Evolutionary conservation across 2,797 vertebrate species (phyloP).

Genomic region (Characodon lateralis): DNA sequence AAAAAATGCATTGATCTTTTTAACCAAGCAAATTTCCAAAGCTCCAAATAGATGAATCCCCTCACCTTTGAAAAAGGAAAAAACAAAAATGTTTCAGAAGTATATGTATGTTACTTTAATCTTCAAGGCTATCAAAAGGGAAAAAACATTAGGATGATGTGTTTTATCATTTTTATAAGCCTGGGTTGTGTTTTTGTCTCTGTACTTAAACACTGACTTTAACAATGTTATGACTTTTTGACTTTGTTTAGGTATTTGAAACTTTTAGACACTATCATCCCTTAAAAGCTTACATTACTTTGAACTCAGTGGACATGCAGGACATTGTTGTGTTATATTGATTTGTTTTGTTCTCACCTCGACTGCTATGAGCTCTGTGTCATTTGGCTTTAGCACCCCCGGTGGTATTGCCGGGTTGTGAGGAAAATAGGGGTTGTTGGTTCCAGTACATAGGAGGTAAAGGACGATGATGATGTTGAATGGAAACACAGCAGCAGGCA

Average conservation of each 20-base stretch:
- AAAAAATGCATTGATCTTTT: neutral
- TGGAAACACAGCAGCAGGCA: conserved; percentile 77
- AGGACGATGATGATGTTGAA: conserved; percentile 78
- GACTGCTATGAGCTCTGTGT: conserved; percentile 55
- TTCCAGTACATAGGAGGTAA: conserved; percentile 76
- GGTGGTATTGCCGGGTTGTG: conserved; percentile 47
- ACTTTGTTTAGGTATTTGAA: neutral
- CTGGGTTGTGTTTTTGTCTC: neutral
- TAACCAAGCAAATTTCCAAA: neutral
- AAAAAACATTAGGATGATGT: neutral
- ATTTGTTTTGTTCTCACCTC: conserved; percentile 59
- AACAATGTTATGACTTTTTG: neutral
- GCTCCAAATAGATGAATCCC: neutral
- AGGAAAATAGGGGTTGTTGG: conserved; percentile 73
- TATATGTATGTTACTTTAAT: neutral
- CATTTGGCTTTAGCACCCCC: conserved; percentile 53
- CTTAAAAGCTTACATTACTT: too few relatives aligned
- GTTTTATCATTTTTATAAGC: neutral
- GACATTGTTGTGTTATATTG: neutral
- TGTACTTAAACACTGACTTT: neutral
- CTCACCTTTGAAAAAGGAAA: neutral
- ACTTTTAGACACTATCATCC: neutral
- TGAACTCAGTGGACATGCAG: neutral
- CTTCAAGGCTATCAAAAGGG: neutral
- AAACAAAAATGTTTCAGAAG: neutral